phyloP scores from a whole-genome alignment of 2,113 vertebrate species.

The Aegithalos caudatus region DNA sequence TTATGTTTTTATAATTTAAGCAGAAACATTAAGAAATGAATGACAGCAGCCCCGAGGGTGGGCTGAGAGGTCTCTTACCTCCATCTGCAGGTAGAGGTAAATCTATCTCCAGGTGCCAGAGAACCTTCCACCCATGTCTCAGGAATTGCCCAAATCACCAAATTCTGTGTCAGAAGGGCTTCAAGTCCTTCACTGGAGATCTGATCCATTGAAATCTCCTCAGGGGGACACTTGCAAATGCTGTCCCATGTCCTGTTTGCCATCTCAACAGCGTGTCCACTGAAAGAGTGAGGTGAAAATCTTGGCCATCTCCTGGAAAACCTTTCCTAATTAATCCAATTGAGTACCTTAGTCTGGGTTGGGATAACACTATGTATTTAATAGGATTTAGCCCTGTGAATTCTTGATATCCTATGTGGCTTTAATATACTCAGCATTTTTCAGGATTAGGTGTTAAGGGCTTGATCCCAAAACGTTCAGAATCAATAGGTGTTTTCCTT shows the following conservation, averaged over 20 bases:
- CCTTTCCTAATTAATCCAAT: conserved; percentile 39
- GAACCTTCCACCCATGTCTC: background rate
- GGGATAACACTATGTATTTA: conserved; percentile 31
- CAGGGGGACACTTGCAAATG: background rate
- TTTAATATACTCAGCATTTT: conserved; percentile 52
- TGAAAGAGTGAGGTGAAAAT: background rate
- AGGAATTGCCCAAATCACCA: background rate
- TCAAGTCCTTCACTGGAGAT: background rate
- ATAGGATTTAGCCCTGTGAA: conserved; percentile 22
- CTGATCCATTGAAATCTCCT: background rate
- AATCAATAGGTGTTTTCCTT: conserved; percentile 54
- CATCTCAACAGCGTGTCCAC: background rate
- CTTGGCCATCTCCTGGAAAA: background rate
- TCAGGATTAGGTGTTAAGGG: conserved; percentile 31
- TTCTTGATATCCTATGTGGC: background rate
- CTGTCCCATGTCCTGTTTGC: background rate
- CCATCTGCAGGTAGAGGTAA: background rate
- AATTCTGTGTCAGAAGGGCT: background rate
- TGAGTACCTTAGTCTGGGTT: background rate
- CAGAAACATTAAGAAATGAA: background rate
- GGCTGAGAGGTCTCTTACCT: background rate
- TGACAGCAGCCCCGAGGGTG: background rate
- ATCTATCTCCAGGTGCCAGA: background rate
- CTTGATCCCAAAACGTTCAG: conserved; percentile 29
- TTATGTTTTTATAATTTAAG: background rate